Evolutionary conservation across 2,113 vertebrate species (phyloP), one percentile per base, ranked within the genome.

Genomic region (Lonchura striata): DNA sequence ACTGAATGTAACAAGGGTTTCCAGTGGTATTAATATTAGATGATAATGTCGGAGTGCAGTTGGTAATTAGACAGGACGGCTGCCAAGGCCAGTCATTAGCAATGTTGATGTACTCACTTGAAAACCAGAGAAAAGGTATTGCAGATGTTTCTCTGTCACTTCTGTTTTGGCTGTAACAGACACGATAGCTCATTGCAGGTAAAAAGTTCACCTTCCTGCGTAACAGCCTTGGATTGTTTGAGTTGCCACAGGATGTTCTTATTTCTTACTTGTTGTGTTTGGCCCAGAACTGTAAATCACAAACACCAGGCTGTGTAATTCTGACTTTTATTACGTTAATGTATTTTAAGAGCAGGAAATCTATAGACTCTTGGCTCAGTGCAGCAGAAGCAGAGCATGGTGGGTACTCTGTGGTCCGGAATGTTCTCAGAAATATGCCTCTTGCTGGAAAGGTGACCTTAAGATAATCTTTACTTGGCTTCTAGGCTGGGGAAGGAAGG

Each of bases 281-380:
- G 92, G 82, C 92, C 74, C 60, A 52, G 65, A 63, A 31, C 63
- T 80, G 69, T 95, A 96, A 97, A 97, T 95, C 90, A 88, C 33
- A 76, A 95, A 92, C 59, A 79, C 46, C 24, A 88, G 71, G 72
- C 76, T 66, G 11, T 44, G 47, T 95, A 92, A 88, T 93, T 93
- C 61, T 92, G 94, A 86, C 77, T 95, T 96, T 94, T 95, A 95
- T 94, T 96, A 49, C 52, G 0, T 82, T 95, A 94, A 95, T 94
- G 84, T 88, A 82, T 93, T 96, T 95, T 97, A 95, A 96, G 78
- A 94, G 76, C 82, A 95, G 82, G 86, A 95, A 96, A 94, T 93
- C 95, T 94, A 95, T 96, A 79, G 64, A 56, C 23, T 90, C 53
- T 92, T 95, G 91, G 95, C 85, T 93, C 39, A 4, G 30, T 6